Evolutionary conservation across 2,797 vertebrate species (phyloP).

Genomic region (Pagetopsis macropterus): DNA sequence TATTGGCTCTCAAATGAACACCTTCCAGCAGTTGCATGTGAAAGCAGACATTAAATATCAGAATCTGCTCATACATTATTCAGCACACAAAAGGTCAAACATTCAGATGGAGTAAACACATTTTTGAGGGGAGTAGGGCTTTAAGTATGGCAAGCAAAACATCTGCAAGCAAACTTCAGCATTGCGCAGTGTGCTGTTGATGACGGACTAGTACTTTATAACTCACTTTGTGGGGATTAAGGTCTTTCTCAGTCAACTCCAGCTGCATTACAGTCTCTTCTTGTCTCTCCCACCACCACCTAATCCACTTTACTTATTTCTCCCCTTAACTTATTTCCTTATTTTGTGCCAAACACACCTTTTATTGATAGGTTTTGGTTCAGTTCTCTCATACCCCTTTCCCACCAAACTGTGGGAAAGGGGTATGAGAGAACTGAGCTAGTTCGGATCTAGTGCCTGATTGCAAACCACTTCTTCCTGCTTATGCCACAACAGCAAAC

Average conservation of each 20-base stretch:
- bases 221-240: background rate
- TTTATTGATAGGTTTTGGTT: too few species aligned
- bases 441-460: too few species aligned
- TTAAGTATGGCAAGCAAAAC: background rate
- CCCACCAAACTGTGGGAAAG: too few species aligned
- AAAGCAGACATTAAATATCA: too few species aligned
- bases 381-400: too few species aligned
- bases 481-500: too few species aligned
- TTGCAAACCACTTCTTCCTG: too few species aligned
- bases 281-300: background rate
- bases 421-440: too few species aligned
- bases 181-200: background rate
- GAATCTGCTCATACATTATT: background rate
- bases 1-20: too few species aligned
- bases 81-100: background rate
- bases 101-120: background rate
- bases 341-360: too few species aligned
- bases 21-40: background rate
- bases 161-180: background rate
- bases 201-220: background rate
- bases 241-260: too few species aligned
- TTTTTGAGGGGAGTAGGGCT: background rate
- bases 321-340: too few species aligned
- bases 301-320: background rate
- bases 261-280: background rate